Evolutionary conservation across 2,888 invertebrate genomes (phyloP).

Genomic region (Neocrepidodera transversa): DNA sequence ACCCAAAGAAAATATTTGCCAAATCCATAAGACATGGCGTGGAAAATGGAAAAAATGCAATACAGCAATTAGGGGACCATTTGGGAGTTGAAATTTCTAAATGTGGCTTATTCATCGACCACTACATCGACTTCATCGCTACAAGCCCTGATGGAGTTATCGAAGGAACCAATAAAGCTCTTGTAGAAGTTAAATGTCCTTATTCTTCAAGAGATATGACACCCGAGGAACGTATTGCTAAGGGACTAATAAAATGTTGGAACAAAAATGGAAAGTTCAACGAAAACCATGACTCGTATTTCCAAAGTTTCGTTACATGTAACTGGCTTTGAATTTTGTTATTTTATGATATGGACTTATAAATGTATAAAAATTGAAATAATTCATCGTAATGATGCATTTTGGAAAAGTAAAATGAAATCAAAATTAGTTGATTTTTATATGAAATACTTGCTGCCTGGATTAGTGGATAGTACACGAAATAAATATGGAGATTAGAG

Average conservation of each 20-base stretch:
- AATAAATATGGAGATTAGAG: conserved; percentile 19
- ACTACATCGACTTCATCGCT: not conserved
- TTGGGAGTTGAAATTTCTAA: not conserved
- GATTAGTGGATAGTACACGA: conserved; percentile 9
- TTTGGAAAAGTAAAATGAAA: conserved; percentile 17
- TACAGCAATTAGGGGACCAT: not conserved
- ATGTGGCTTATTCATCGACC: not conserved
- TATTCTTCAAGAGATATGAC: conserved; percentile 8
- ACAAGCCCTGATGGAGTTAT: no score
- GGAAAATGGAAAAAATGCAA: not conserved
- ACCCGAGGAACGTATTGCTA: not conserved
- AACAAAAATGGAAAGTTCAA: conserved; percentile 2
- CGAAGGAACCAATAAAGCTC: not conserved
- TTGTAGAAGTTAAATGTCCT: no score
- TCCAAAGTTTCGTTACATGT: not conserved
- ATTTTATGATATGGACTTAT: conserved; percentile 8
- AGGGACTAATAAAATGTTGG: conserved; percentile 4
- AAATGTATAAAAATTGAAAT: conserved; percentile 16
- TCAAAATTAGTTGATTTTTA: conserved; percentile 14
- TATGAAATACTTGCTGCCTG: conserved; percentile 16
- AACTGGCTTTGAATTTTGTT: conserved; percentile 3
- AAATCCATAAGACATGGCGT: not conserved
- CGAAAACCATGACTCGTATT: not conserved
- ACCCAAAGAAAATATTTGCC: conserved; percentile 1
- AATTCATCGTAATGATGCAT: conserved; percentile 1